Evolutionary conservation across 2,888 invertebrate genomes (phyloP).

Genomic region (Galeopsomyia nigrocyanea): DNA sequence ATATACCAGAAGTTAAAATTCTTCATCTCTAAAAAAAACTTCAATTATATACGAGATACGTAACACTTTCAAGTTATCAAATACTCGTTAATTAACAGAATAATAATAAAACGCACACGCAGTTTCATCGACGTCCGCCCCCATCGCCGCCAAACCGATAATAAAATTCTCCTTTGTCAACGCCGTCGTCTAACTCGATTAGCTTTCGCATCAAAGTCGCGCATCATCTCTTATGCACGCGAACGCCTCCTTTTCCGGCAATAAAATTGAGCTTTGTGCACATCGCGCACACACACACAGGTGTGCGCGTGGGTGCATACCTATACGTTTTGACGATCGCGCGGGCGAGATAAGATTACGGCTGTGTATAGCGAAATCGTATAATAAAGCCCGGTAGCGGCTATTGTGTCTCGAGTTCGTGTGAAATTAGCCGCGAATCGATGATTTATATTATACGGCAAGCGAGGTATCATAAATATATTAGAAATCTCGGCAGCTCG

Average conservation of each 20-base stretch:
- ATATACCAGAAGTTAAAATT: too few species aligned
- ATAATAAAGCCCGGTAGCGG: slow-evolving; percentile 6
- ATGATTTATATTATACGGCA: slow-evolving; percentile 20
- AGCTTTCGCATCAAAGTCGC: slow-evolving; percentile 46
- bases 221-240: slow-evolving; percentile 62
- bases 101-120: too few species aligned
- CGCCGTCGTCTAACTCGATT: slow-evolving; percentile 3
- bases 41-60: too few species aligned
- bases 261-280: slow-evolving; percentile 60
- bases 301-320: neutral
- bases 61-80: too few species aligned
- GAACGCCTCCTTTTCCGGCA: slow-evolving; percentile 60
- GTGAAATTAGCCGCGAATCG: slow-evolving; percentile 24
- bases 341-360: too few species aligned
- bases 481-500: slow-evolving; percentile 27
- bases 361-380: too few species aligned
- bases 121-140: too few species aligned
- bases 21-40: too few species aligned
- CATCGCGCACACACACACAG: too few species aligned
- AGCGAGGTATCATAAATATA: slow-evolving; percentile 32
- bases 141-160: too few species aligned
- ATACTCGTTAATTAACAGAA: too few species aligned
- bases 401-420: slow-evolving; percentile 28
- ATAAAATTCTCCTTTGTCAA: slow-evolving; percentile 32
- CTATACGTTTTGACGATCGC: neutral